Conservation (phyloP, 2,113 vertebrate genomes). For the Pedionomus torquatus region DNA sequence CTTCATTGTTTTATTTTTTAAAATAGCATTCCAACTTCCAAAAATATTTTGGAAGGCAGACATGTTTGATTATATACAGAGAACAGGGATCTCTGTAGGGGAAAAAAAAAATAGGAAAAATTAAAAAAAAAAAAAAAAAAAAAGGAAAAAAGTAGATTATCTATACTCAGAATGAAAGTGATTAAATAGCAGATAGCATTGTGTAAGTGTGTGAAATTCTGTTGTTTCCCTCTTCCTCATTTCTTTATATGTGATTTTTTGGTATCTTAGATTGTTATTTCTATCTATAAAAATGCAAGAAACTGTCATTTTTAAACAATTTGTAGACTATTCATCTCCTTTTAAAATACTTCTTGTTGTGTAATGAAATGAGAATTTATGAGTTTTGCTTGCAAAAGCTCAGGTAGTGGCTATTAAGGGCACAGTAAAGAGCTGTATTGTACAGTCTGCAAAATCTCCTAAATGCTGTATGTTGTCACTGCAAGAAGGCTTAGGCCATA, state of each 20-base stretch:
- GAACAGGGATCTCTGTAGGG: not conserved
- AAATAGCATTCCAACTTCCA: not conserved
- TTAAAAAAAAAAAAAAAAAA: not conserved
- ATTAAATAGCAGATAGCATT: not conserved
- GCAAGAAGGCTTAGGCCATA: conserved; percentile 38
- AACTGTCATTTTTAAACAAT: not conserved
- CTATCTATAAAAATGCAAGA: not conserved
- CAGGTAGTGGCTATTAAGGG: not conserved
- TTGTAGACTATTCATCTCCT: not conserved
- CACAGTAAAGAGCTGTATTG: not conserved
- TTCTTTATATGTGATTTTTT: not conserved
- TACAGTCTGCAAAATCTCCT: conserved; percentile 23
- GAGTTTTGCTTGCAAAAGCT: not conserved
- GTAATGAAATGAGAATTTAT: not conserved
- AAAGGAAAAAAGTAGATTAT: not conserved
- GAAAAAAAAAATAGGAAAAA: not conserved
- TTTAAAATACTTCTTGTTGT: not conserved
- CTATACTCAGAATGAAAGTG: not conserved
- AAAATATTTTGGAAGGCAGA: not conserved
- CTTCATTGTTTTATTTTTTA: not conserved
- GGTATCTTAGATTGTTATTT: not conserved
- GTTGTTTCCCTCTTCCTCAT: not conserved
- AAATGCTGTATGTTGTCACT: conserved; percentile 40
- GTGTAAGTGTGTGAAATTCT: not conserved
- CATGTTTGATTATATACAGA: not conserved